Percentiles rank a stretch among this genome's conserved stretches.
Evolutionary conservation across 2,113 vertebrate species (phyloP).

Genomic region (Tinamus guttatus): DNA sequence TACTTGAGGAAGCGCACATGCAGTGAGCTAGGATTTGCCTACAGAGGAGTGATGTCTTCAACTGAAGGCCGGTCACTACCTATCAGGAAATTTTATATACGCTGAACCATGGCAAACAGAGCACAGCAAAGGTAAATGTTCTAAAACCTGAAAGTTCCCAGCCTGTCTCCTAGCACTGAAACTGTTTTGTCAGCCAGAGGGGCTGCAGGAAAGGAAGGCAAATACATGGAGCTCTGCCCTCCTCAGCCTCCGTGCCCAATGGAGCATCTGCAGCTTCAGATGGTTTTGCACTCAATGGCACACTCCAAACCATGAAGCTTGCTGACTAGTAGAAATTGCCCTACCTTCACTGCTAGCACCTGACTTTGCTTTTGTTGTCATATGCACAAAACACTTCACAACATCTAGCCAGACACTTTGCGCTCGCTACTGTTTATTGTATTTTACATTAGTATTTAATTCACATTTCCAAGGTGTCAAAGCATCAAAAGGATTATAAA

Average conservation of each 20-base stretch:
- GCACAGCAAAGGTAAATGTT: neutral
- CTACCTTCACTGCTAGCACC: no score
- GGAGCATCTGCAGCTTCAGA: neutral
- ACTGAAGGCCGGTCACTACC: neutral
- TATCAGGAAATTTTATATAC: no score
- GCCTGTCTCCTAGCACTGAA: neutral
- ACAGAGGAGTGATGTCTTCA: neutral
- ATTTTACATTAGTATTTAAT: neutral
- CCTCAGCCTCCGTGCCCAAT: rapidly evolving
- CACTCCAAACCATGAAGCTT: rapidly evolving
- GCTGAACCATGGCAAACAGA: neutral
- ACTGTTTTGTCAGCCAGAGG: neutral
- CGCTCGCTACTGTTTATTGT: rapidly evolving
- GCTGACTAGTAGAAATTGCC: rapidly evolving
- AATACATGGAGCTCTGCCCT: neutral
- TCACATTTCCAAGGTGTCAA: neutral
- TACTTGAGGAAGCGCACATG: neutral
- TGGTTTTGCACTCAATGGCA: rapidly evolving
- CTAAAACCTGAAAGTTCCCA: neutral
- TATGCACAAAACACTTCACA: neutral
- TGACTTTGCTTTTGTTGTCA: neutral
- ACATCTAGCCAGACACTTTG: neutral
- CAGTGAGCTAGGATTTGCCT: neutral
- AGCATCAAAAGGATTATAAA: neutral
- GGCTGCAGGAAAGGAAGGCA: neutral